Evolutionary conservation across 2,113 vertebrate species (phyloP).

Genomic region (Melanostigma gelatinosum): DNA sequence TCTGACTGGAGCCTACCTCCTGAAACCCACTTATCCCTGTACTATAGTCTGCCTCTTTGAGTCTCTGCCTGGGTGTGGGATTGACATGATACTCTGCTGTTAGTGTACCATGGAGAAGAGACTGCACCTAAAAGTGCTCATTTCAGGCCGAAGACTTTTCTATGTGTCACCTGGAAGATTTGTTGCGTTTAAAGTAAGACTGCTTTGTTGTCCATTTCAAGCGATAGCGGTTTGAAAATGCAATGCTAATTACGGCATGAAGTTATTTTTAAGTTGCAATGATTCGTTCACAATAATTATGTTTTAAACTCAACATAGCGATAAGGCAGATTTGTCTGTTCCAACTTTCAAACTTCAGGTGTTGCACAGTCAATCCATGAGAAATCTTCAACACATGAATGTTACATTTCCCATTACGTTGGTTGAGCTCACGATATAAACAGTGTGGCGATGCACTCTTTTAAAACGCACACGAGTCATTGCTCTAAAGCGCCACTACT

Average conservation of each 20-base stretch:
- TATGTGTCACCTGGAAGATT: constrained; percentile 32
- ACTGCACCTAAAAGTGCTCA: constrained; percentile 50
- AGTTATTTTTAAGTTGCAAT: neutral
- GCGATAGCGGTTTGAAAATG: neutral
- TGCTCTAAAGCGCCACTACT: neutral
- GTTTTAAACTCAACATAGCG: neutral
- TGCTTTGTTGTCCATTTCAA: constrained; percentile 18
- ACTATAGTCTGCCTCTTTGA: constrained; percentile 45
- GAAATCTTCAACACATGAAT: neutral
- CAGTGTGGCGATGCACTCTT: neutral
- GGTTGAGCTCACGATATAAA: constrained; percentile 1
- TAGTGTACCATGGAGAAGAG: constrained; percentile 49
- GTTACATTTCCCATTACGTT: constrained; percentile 8
- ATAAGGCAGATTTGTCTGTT: neutral
- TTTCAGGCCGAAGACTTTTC: constrained; percentile 30
- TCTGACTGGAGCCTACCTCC: constrained; percentile 43
- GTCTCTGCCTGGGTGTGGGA: constrained; percentile 38
- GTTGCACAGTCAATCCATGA: neutral
- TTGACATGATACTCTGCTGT: constrained; percentile 50
- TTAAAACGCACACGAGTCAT: neutral
- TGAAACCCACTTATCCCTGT: constrained; percentile 53
- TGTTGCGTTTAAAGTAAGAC: constrained; percentile 4
- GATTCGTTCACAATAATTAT: constrained; percentile 1
- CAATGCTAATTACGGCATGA: neutral
- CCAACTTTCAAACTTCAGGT: neutral